A percentile compares a stretch with the other conserved stretches of the same genome.
These are phyloP conservation scores for Monochamus alternatus DNA, from an alignment of 2,888 invertebrate genomes.

Conservation along the genomic window DNA sequence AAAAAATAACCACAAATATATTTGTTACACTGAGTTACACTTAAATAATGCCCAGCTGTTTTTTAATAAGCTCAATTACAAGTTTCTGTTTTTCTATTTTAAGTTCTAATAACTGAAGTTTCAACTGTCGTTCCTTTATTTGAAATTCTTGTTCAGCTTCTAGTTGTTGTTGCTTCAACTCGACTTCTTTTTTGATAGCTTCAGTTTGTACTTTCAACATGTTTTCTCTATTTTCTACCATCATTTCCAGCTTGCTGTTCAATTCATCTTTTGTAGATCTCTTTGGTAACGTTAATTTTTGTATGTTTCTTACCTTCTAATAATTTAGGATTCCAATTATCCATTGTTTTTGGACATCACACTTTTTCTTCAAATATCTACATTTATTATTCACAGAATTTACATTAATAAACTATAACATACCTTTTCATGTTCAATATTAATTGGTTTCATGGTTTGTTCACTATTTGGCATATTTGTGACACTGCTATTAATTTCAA, in stretches of 20 bases:
- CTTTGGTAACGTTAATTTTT: neutral
- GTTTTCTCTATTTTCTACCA: neutral
- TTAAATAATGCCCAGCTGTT: neutral
- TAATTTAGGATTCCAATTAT: neutral
- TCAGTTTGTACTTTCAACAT: neutral
- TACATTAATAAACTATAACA: neutral
- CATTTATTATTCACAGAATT: neutral
- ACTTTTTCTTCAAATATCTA: neutral
- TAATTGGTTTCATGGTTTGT: neutral
- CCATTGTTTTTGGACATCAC: neutral
- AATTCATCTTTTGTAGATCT: neutral
- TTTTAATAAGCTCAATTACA: neutral
- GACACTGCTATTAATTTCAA: neutral
- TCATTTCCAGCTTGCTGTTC: neutral
- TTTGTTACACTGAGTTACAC: no score
- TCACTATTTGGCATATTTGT: neutral
- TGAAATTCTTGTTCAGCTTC: neutral
- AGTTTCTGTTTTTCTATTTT: neutral
- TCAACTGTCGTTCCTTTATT: neutral
- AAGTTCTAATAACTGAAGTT: neutral
- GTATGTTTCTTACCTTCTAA: neutral
- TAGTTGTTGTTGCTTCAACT: neutral
- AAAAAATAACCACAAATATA: no score
- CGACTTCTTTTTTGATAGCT: neutral
- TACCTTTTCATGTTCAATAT: neutral